Base-by-base conservation (phyloP, 2,888 invertebrate species). In the Drosophila pullipes region DNA sequence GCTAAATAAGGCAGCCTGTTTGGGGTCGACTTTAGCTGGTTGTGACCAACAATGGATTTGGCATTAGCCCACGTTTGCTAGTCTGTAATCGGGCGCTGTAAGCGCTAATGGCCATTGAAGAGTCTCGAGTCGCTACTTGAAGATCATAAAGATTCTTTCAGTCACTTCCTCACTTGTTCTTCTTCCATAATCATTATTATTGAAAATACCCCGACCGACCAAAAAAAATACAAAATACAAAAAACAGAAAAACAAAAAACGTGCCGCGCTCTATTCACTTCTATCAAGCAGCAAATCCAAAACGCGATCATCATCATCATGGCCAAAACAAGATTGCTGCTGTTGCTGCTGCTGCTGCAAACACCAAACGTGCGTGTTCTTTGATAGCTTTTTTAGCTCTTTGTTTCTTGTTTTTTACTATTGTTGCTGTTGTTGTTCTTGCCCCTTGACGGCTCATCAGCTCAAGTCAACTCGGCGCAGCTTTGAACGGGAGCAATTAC, bases 11-110 rank as follows among this genome's bases (percentile, higher is more conserved):
- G 88, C 83, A 85, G 73, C 74, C 69, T 60, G 62, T n/a, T 37
- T 30, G 30, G 50, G 39, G 31, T 44, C 41, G 31, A 41, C 39
- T 60, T 18, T 16, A 35, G 39, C 55, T 58, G 39, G 61, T 47
- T 57, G 57, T 53, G 28, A 28, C 81, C 69, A 76, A 83, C 85
- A 88, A 88, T 85, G 85, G 82, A 81, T 75, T 63, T 68, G 44
- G 71, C 78, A 79, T 80, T 82, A 85, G 85, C 83, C 85, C 89
- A 85, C 86, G 85, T 85, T 85, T 77, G 76, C 65, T 82, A 63
- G 85, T 69, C 85, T 89, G 85, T 86, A 86, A 86, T 86, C 89
- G 86, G 86, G 72, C 81, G 84, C 86, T 89, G 86, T 89, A 89
- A 89, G 85, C 89, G 85, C 85, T 86, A 86, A 86, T 86, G 81